Conservation (phyloP, 2,888 invertebrate species). For the Clostera curtula region DNA sequence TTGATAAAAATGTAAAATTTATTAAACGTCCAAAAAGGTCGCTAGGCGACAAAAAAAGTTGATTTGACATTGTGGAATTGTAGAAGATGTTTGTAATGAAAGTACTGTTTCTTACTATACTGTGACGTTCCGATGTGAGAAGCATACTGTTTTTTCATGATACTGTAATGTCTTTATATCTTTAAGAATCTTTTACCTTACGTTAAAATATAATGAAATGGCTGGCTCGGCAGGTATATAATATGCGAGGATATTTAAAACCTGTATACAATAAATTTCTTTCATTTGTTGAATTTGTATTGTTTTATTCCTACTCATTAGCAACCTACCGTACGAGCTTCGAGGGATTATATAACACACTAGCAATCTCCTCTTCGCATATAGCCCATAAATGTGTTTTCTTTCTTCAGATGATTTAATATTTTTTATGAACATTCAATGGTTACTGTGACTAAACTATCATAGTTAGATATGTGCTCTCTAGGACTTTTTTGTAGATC, state of each 20-base stretch:
- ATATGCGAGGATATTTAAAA: conserved; percentile 72
- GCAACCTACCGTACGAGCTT: too few relatives aligned
- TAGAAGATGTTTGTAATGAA: conserved; percentile 39
- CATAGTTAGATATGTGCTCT: too few relatives aligned
- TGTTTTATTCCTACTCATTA: conserved; percentile 47
- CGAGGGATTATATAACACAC: too few relatives aligned
- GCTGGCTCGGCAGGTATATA: conserved; percentile 68
- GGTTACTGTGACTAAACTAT: too few relatives aligned
- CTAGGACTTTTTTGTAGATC: too few relatives aligned
- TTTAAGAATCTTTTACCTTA: conserved; percentile 69
- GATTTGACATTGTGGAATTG: conserved; percentile 71
- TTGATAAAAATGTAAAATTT: conserved; percentile 42
- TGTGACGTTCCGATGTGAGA: conserved; percentile 52
- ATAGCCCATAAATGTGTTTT: too few relatives aligned
- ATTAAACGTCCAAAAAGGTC: conserved; percentile 64
- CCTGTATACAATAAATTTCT: conserved; percentile 76
- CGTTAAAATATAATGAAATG: conserved; percentile 64
- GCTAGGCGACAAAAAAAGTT: conserved; percentile 60
- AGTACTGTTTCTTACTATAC: conserved; percentile 50
- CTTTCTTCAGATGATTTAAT: too few relatives aligned
- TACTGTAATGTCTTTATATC: conserved; percentile 65
- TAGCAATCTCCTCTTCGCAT: too few relatives aligned
- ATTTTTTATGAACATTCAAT: too few relatives aligned
- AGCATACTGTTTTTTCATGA: conserved; percentile 46
- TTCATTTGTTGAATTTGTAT: conserved; percentile 69